Percentiles rank a stretch among this genome's conserved stretches.
These are phyloP conservation scores for Trachymyrmex cornetzi DNA, from an alignment of 1,140 invertebrate species.

Conservation along the genomic window DNA sequence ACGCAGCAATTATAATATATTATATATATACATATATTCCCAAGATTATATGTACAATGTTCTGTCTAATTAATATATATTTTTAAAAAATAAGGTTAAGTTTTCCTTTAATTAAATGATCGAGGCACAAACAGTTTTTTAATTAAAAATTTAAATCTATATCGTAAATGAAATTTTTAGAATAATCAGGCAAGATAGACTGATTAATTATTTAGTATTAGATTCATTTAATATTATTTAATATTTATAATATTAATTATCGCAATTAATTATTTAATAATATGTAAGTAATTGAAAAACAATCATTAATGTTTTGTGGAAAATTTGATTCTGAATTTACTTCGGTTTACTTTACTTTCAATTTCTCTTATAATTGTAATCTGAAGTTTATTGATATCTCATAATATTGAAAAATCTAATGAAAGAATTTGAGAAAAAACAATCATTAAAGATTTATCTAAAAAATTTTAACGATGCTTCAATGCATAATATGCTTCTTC, in stretches of 20 bases:
- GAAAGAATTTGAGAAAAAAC: neutral
- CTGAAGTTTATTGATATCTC: neutral
- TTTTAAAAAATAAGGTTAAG: neutral
- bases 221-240: too few species aligned
- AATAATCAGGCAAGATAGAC: neutral
- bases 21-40: too few species aligned
- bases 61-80: neutral
- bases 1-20: neutral
- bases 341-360: neutral
- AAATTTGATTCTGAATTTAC: neutral
- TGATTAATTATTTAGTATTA: neutral
- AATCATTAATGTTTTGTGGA: slow-evolving; percentile 5
- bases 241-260: neutral
- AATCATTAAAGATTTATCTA: neutral
- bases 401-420: neutral
- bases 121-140: too few species aligned
- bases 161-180: neutral
- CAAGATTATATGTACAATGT: neutral
- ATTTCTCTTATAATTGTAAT: neutral
- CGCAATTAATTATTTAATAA: neutral
- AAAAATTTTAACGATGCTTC: neutral
- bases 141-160: neutral
- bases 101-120: neutral
- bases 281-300: neutral
- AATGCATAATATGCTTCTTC: neutral